Conservation (phyloP, 1,140 invertebrate species). For the Pinna nobilis region DNA sequence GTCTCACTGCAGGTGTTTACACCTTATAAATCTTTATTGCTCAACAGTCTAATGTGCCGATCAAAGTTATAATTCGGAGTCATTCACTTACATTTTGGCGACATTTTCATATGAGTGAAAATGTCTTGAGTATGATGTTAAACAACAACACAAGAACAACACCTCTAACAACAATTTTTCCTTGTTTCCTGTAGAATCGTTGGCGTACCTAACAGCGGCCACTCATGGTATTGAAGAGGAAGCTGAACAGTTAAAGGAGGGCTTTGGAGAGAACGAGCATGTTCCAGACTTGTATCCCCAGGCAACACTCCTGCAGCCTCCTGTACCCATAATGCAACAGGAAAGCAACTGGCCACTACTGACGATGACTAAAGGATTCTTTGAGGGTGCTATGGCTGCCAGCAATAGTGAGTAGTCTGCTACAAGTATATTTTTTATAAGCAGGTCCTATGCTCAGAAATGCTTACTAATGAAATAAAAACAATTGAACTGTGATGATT, state of each 20-base stretch:
- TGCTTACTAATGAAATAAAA: too few species aligned
- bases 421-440: too few species aligned
- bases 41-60: too few species aligned
- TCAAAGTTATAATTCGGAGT: too few species aligned
- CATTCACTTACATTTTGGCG: too few species aligned
- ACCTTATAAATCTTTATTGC: neutral
- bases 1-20: neutral
- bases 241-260: conserved; percentile 82
- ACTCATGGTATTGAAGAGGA: conserved; percentile 94
- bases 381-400: conserved; percentile 82
- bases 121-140: too few species aligned
- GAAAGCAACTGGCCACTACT: conserved; percentile 95
- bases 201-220: conserved; percentile 94
- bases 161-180: too few species aligned
- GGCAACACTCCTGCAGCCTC: conserved; percentile 88
- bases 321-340: conserved; percentile 89
- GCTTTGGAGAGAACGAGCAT: conserved; percentile 80
- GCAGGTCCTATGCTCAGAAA: neutral
- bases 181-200: conserved; percentile 77
- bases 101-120: too few species aligned
- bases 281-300: conserved; percentile 86
- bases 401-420: conserved; percentile 60
- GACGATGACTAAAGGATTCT: conserved; percentile 89
- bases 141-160: too few species aligned
- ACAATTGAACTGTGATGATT: too few species aligned